Conservation (phyloP, 1,140 invertebrate species). For the Pseudobourletiella spinata region DNA sequence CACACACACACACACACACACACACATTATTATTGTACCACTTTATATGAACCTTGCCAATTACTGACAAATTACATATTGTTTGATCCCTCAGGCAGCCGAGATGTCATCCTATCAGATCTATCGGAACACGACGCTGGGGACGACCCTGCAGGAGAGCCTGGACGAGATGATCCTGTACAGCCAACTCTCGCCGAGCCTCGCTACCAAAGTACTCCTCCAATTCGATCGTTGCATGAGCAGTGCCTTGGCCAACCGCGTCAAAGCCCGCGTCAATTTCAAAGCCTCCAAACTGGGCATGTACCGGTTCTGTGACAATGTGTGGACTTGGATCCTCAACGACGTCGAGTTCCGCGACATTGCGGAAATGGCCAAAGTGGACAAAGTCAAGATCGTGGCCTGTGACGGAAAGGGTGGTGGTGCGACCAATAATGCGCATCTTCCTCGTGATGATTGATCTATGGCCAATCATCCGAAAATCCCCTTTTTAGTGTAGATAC, state of each 20-base stretch:
- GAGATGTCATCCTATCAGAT: slow-evolving; percentile 74
- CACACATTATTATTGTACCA: too few species aligned
- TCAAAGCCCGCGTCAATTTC: slow-evolving; percentile 86
- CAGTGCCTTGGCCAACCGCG: slow-evolving; percentile 78
- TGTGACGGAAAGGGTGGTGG: slow-evolving; percentile 78
- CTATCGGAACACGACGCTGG: slow-evolving; percentile 94
- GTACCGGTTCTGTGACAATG: slow-evolving; percentile 99
- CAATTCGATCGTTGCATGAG: slow-evolving; percentile 98
- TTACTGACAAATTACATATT: too few species aligned
- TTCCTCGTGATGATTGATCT: not conserved
- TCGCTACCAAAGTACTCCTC: slow-evolving; percentile 84
- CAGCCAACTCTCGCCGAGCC: slow-evolving; percentile 85
- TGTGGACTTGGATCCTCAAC: slow-evolving; percentile 99
- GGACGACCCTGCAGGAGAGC: slow-evolving; percentile 91
- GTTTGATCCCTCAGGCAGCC: too few species aligned
- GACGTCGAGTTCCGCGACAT: slow-evolving; percentile 97
- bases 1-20: too few species aligned
- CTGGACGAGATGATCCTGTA: slow-evolving; percentile 90
- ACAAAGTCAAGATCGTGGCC: slow-evolving; percentile 98
- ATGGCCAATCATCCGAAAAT: not conserved
- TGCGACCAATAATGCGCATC: not conserved
- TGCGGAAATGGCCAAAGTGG: slow-evolving; percentile 80
- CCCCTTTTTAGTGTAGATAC: too few species aligned
- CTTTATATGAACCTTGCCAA: too few species aligned
- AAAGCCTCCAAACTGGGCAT: slow-evolving; percentile 96